Evolutionary conservation across 2,113 vertebrate genomes (phyloP), one percentile per base, ranked within the genome.

Genomic region (Oxygymnocypris stewartii): DNA sequence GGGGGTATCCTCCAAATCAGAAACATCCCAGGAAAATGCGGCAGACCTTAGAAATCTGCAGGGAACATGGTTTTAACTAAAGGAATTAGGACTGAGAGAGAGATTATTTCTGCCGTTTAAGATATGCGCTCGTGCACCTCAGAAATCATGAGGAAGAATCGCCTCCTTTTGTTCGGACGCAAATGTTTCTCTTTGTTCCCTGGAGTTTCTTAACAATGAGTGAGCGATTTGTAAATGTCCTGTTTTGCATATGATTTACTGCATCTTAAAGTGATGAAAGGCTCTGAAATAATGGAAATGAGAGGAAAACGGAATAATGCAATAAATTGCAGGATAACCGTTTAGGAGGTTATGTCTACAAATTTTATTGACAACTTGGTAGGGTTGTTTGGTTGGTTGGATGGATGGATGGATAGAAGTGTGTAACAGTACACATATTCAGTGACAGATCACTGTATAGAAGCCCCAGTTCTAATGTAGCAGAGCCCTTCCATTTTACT

Each of bases 171-270:
- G 59, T 37, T 74, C 61, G 6, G 59, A 28, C 82, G 23, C 77
- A 63, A 88, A 85, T 73, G 89, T 90, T 91, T 90, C 74, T 88
- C 85, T 88, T 90, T 87, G 83, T 90, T 89, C 89, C 81, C 85
- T 85, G 49, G 77, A 86, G 89, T 90, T 79, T 63, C 65, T 88
- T 54, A 83, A 86, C 86, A 82, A 79, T 84, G 86, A 90, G 85
- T 79, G 78, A 85, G 79, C 85, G 79, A 89, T 91, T 93, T 92
- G 88, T 92, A 92, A 91, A 88, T 88, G 88, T 90, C 85, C 79
- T 82, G 88, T 91, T 90, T 90, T 92, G 92, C 89, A 85, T 82
- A 42, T 92, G 90, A 94, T 92, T 91, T 91, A 93, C 92, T 89
- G 90, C 91, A 87, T 89, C 89, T 89, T 79, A 87, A 87, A 74